phyloP scores from a whole-genome alignment of 92 coral and sea anemone species.

The Palythoa heliodiscus region DNA sequence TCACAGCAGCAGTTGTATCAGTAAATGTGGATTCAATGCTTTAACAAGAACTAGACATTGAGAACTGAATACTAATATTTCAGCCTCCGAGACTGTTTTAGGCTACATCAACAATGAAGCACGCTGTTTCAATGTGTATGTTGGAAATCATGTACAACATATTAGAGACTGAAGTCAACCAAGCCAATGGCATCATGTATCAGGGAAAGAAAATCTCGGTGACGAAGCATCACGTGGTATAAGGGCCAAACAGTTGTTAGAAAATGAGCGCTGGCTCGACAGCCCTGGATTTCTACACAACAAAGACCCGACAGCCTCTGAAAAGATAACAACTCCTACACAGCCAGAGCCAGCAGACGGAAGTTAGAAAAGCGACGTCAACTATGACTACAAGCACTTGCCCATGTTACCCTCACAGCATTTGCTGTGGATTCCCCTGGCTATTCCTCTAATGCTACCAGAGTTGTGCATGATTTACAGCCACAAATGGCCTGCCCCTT shows the following conservation, averaged over 20 bases:
- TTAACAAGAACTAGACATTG: slow-evolving; percentile 29
- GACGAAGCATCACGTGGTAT: not conserved
- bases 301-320: too few species aligned
- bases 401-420: too few species aligned
- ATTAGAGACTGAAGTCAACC: not conserved
- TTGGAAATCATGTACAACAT: not conserved
- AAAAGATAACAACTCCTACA: too few species aligned
- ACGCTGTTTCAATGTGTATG: not conserved
- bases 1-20: slow-evolving; percentile 50
- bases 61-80: not conserved
- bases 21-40: slow-evolving; percentile 54
- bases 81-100: not conserved
- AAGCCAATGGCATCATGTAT: not conserved
- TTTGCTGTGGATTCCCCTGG: too few species aligned
- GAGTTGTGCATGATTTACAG: too few species aligned
- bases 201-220: not conserved
- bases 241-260: not conserved
- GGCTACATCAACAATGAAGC: not conserved
- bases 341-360: too few species aligned
- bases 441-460: too few species aligned
- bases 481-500: too few species aligned
- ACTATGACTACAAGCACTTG: too few species aligned
- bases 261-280: not conserved
- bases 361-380: too few species aligned
- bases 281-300: not conserved